Evolutionary conservation across 2,888 invertebrate species (phyloP).

Genomic region (Nemoura dubitans): DNA sequence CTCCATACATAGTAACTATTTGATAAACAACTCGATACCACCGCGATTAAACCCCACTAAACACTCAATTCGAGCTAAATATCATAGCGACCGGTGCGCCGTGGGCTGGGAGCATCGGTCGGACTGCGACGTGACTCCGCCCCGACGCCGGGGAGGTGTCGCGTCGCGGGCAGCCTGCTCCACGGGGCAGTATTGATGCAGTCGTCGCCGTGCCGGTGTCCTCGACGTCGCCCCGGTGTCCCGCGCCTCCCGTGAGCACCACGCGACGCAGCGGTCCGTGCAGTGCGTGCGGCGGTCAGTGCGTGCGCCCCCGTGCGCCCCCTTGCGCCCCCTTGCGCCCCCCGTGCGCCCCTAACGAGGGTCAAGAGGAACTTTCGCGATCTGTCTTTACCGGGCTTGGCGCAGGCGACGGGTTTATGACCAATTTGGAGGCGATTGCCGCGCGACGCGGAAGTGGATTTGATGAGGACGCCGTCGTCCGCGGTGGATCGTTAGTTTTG

Average conservation of each 20-base stretch:
- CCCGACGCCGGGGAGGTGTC: slow-evolving; percentile 1
- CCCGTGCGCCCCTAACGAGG: background rate
- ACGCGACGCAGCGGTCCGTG: background rate
- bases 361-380: slow-evolving; percentile 21
- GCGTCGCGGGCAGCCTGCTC: slow-evolving; percentile 17
- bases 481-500: background rate
- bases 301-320: background rate
- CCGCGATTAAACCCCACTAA: background rate
- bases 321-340: background rate
- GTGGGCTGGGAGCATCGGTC: background rate
- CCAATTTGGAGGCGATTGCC: background rate
- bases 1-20: background rate
- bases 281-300: background rate
- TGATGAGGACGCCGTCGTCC: slow-evolving; percentile 1
- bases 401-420: slow-evolving; percentile 21
- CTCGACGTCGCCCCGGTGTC: background rate
- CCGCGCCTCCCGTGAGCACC: background rate
- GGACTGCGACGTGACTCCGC: background rate
- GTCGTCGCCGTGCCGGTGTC: slow-evolving; percentile 30
- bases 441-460: background rate
- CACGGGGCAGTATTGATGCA: slow-evolving; percentile 38
- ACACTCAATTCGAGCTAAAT: background rate
- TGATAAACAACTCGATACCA: background rate
- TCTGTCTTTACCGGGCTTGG: background rate
- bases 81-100: background rate